These are phyloP conservation scores for Hypocryptadius cinnamomeus DNA, from an alignment of 2,113 vertebrate species.

Conservation along the genomic window DNA sequence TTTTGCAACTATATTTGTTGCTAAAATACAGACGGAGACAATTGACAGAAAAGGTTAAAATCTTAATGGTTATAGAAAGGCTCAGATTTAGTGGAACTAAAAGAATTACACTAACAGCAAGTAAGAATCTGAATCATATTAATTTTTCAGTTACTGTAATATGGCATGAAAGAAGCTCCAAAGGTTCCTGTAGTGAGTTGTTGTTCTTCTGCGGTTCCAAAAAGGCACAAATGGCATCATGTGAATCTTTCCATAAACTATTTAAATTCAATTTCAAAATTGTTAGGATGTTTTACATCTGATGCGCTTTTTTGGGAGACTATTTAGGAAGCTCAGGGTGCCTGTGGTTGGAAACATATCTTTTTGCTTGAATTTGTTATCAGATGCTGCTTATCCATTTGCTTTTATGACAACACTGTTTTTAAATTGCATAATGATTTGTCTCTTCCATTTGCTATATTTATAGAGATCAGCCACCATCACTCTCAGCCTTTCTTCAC, in stretches of 20 bases:
- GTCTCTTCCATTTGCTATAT: not conserved
- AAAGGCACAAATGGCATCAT: not conserved
- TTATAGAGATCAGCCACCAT: not conserved
- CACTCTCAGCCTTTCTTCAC: not conserved
- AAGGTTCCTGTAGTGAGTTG: not conserved
- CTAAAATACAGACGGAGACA: not conserved
- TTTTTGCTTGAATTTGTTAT: not conserved
- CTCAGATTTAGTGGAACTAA: not conserved
- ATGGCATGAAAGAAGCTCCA: not conserved
- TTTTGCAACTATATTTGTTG: not conserved
- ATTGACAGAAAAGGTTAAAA: not conserved
- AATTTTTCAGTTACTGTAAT: not conserved
- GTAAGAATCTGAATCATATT: not conserved
- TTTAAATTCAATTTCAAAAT: not conserved
- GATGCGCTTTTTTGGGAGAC: not conserved
- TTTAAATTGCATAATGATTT: not conserved
- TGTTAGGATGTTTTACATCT: not conserved
- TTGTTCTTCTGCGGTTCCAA: not conserved
- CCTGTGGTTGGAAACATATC: not conserved
- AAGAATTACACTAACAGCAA: not conserved
- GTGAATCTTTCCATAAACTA: not conserved
- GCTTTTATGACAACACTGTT: not conserved
- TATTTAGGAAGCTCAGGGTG: not conserved
- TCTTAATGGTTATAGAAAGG: not conserved
- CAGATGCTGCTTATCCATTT: not conserved